Percentiles rank a stretch among this genome's conserved stretches.
Conservation (phyloP, 2,113 vertebrate genomes). For the Fregata magnificens region DNA sequence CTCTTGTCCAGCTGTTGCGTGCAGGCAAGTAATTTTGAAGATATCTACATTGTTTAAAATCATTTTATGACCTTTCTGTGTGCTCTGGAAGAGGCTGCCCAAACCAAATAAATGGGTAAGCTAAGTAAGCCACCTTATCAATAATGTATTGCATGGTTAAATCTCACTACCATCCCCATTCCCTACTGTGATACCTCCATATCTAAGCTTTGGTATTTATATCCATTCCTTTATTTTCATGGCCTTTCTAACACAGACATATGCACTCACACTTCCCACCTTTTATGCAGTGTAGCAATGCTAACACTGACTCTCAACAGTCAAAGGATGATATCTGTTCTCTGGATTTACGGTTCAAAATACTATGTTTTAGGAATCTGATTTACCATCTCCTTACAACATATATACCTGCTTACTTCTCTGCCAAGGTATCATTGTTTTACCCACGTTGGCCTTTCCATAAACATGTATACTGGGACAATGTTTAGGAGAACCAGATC, state of each 20-base stretch:
- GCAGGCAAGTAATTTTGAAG: not conserved
- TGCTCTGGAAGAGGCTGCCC: not conserved
- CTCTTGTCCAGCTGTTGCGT: not conserved
- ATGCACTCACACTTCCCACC: not conserved
- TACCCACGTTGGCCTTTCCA: not conserved
- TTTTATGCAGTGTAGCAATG: not conserved
- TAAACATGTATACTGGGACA: accelerated
- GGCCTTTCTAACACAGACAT: not conserved
- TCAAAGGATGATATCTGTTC: not conserved
- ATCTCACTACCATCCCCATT: not conserved
- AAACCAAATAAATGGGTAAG: not conserved
- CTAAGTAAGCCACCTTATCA: not conserved
- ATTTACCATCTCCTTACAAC: not conserved
- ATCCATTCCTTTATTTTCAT: not conserved
- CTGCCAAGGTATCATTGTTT: not conserved
- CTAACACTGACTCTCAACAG: not conserved
- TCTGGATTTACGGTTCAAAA: not conserved
- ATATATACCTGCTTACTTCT: not conserved
- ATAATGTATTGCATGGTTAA: not conserved
- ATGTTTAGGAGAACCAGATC: not conserved
- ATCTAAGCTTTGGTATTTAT: not conserved
- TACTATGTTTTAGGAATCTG: not conserved
- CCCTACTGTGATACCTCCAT: not conserved
- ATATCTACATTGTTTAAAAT: not conserved
- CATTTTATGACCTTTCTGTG: not conserved